Evolutionary conservation across 37 sponge, comb jelly and placozoan genomes (phyloP).

Genomic region (Cladorhizidae sp.): DNA sequence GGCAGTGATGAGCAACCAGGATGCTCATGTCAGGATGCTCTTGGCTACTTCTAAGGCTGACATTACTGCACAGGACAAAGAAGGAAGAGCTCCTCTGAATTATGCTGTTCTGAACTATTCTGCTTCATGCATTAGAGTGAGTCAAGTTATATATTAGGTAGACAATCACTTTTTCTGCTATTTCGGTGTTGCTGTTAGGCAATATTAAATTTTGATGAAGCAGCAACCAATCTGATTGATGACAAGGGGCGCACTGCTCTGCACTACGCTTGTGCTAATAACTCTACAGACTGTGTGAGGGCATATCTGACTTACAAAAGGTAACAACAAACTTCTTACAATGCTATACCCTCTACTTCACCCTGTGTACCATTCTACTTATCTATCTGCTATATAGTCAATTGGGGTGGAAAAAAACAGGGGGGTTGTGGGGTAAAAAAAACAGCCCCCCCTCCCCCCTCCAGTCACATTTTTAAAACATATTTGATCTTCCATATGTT

Average conservation of each 20-base stretch:
- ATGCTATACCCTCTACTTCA: background rate
- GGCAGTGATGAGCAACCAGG: constrained; percentile 87
- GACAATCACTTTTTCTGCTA: background rate
- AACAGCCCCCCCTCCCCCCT: too few species aligned
- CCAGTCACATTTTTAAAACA: too few species aligned
- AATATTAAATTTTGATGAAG: constrained; percentile 57
- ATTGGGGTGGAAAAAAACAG: too few species aligned
- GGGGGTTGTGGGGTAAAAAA: too few species aligned
- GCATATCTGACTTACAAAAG: constrained; percentile 62
- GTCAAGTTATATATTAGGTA: background rate
- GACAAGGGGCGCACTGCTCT: constrained; percentile 73
- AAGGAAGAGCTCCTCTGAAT: constrained; percentile 76
- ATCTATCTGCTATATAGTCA: too few species aligned
- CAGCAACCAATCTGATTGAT: constrained; percentile 51
- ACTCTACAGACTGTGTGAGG: constrained; percentile 71
- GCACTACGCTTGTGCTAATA: constrained; percentile 87
- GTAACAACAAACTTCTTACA: too few species aligned
- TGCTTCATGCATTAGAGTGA: constrained; percentile 69
- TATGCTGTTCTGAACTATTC: constrained; percentile 80
- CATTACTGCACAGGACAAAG: constrained; percentile 42
- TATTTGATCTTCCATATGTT: too few species aligned
- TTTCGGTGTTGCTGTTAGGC: constrained; percentile 27
- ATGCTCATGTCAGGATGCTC: constrained; percentile 60
- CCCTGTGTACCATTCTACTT: background rate
- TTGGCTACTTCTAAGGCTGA: constrained; percentile 50